Conservation (phyloP, 2,797 vertebrate species). For the Neomorphus geoffroyi region DNA sequence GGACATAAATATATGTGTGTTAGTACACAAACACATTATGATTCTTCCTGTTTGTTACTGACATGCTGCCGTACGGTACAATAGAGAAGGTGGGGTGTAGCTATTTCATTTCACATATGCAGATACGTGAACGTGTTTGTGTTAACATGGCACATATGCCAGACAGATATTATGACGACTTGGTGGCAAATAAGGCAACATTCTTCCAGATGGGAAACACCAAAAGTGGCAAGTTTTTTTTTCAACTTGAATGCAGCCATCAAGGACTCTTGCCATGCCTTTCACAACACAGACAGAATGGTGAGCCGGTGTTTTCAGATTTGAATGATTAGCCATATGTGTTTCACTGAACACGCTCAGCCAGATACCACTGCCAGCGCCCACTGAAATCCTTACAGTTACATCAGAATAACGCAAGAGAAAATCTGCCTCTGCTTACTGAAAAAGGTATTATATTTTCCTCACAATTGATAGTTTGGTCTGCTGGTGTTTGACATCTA, state of each 20-base stretch:
- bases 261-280: background rate
- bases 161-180: background rate
- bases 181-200: background rate
- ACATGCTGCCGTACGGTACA: background rate
- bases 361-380: background rate
- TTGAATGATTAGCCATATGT: slow-evolving; percentile 12
- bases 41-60: background rate
- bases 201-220: slow-evolving; percentile 32
- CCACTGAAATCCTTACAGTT: background rate
- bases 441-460: background rate
- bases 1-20: background rate
- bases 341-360: background rate
- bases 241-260: background rate
- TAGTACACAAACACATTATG: background rate
- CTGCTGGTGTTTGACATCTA: background rate
- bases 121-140: background rate
- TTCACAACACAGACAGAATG: slow-evolving; percentile 12
- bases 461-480: background rate
- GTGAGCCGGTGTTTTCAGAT: slow-evolving; percentile 21
- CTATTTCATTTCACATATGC: background rate
- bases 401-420: background rate
- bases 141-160: background rate
- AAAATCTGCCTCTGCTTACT: background rate
- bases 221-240: slow-evolving; percentile 11
- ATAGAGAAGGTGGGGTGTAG: background rate